Conservation (phyloP, 2,888 invertebrate genomes). For the Cheilosia urbana region DNA sequence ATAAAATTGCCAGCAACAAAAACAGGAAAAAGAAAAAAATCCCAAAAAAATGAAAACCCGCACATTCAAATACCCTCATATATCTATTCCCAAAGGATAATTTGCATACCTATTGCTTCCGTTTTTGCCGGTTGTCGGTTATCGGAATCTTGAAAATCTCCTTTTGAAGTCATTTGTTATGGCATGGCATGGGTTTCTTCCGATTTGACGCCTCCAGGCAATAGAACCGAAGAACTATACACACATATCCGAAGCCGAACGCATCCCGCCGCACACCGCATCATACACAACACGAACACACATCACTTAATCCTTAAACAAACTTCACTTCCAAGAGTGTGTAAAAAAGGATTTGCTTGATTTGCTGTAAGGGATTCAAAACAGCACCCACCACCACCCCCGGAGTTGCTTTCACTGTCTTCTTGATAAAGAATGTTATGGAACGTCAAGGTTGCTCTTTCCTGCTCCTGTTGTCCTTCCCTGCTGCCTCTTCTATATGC, state of each 20-base stretch:
- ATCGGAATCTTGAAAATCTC: constrained; percentile 76
- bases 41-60: constrained; percentile 26
- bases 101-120: constrained; percentile 76
- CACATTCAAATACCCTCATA: constrained; percentile 44
- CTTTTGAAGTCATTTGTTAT: constrained; percentile 75
- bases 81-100: constrained; percentile 74
- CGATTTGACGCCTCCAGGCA: constrained; percentile 74
- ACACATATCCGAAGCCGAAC: constrained; percentile 28
- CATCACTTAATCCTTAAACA: constrained; percentile 75
- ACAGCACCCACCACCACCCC: constrained; percentile 52
- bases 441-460: constrained; percentile 60
- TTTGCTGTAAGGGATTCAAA: constrained; percentile 76
- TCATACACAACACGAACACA: constrained; percentile 40
- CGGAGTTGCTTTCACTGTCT: constrained; percentile 56
- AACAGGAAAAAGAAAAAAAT: not conserved
- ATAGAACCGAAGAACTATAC: constrained; percentile 58
- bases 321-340: constrained; percentile 75
- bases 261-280: constrained; percentile 36
- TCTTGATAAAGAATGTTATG: constrained; percentile 66
- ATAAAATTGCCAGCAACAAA: constrained; percentile 58
- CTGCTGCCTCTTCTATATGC: not conserved
- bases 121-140: constrained; percentile 72
- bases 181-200: constrained; percentile 71
- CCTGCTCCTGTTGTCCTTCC: constrained; percentile 17
- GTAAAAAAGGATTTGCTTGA: constrained; percentile 76